Base-by-base conservation (phyloP, 2,113 vertebrate species). In the Tetrao urogallus region DNA sequence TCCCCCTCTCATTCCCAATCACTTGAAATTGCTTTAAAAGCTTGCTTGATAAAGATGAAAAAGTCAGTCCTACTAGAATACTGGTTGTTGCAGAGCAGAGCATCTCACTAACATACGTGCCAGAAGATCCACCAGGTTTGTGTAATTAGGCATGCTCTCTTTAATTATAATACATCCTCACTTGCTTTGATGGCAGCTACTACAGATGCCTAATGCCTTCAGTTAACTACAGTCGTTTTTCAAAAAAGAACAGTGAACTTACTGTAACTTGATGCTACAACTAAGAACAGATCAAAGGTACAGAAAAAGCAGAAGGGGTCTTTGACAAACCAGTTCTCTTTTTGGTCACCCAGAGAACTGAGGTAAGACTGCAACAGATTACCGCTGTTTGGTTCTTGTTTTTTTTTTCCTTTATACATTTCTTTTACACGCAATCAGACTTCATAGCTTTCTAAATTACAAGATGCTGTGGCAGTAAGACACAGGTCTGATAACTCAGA, bases 1-100 rank as follows among this genome's bases (percentile, higher is more conserved):
- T 86, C 34, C 70, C 50, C 47, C 21, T 52, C 48, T 76, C 57
- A 64, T 94, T 86, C 90, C 72, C 76, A 91, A 82, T 86, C 72
- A 86, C 81, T 78, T 94, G 71, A 93, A 90, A 93, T 47, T 40
- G 56, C 90, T 91, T 94, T 78, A 92, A 80, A 86, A 52, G 19
- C 78, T 73, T 82, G 36, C 64, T 88, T 90, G 69, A 60, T 43
- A 72, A 70, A 57, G 65, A 87, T 66, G 14, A 74, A 86, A 36
- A 90, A 75, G 74, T 88, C 58, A 92, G 45, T 47, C 84, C 56
- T 43, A 70, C 50, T 21, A 25, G 56, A 91, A 82, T 30, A 60
- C 13, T 60, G 47, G 24, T 6, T 0, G 30, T 65, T 77, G 86
- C 58, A 69, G 77, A 71, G 48, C 81, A 86, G 21, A 81, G 25